Base-by-base conservation (phyloP, 1,140 invertebrate genomes). In the Cotesia chilonis region DNA sequence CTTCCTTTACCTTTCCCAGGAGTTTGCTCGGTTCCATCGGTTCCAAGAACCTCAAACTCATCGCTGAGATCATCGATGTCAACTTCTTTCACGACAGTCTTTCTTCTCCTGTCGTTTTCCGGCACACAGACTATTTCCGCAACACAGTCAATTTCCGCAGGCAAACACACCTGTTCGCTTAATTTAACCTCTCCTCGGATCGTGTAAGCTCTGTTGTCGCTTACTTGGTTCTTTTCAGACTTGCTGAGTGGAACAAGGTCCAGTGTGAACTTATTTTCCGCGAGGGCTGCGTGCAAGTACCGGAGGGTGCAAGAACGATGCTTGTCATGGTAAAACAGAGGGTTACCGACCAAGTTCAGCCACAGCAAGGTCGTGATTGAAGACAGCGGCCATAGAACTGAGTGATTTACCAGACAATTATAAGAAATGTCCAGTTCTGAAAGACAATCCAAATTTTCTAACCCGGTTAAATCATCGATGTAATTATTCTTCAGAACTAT, bases 381-480 rank as follows among this genome's bases (percentile, higher is more conserved):
- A 67, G 88, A 85, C 0, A 92, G 74, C 1, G 90, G 88, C 75
- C 88, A 83, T 1, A 92, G 80, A 10, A 82, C 76, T 37, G 83
- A 84, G 78, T 92, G 91, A 60, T 92, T 88, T n/a, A 88, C 80
- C 64, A 92, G 77, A 78, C 90, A 91, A 77, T 92, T 92, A 41
- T 89, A 88, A 0, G 89, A 89, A 10, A 92, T 76, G 84, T 92
- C 90, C 60, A 92, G 78, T 78, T 90, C 88, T 3, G 78, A 83
- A 4, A 92, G 70, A 75, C 87, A 88, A 69, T 89, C 87, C 12
- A 92, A 77, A 52, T 85, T 84, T 47, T 87, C 80, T 7, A 90
- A 78, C 47, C 82, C 87, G 75, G 76, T 80, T 54, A 89, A 76
- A 72, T 83, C 83, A 35, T 88, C 85, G 28, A 89, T 88, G 65